These are phyloP conservation scores for Agonum fuliginosum DNA, from an alignment of 2,888 invertebrate genomes.

Conservation along the genomic window DNA sequence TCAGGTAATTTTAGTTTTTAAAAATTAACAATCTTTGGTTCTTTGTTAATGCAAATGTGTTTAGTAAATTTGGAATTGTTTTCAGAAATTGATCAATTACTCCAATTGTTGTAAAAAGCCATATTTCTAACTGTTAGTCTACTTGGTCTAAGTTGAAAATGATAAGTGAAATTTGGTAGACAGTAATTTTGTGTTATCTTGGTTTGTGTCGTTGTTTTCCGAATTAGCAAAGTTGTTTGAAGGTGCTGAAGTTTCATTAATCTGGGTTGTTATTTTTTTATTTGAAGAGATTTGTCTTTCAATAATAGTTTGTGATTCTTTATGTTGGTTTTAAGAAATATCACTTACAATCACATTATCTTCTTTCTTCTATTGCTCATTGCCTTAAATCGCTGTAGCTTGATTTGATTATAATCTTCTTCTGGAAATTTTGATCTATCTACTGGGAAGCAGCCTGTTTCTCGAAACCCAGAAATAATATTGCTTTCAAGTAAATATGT, in stretches of 20 bases:
- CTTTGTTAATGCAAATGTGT: no score
- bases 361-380: not conserved
- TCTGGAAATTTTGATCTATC: not conserved
- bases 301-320: not conserved
- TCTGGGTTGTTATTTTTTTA: not conserved
- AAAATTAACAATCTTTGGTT: no score
- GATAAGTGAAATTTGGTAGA: not conserved
- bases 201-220: not conserved
- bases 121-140: no score
- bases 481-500: slow-evolving; percentile 9
- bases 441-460: slow-evolving; percentile 7
- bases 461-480: slow-evolving; percentile 16
- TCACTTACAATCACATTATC: not conserved
- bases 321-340: not conserved
- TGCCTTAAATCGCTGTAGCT: not conserved
- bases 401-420: not conserved
- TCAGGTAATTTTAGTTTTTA: no score
- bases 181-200: not conserved
- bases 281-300: not conserved
- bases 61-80: no score
- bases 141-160: no score
- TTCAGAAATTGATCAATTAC: no score
- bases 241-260: not conserved
- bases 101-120: no score
- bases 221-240: not conserved